Evolutionary conservation across 2,888 invertebrate species (phyloP).

Genomic region (Leptarthrus brevirostris): DNA sequence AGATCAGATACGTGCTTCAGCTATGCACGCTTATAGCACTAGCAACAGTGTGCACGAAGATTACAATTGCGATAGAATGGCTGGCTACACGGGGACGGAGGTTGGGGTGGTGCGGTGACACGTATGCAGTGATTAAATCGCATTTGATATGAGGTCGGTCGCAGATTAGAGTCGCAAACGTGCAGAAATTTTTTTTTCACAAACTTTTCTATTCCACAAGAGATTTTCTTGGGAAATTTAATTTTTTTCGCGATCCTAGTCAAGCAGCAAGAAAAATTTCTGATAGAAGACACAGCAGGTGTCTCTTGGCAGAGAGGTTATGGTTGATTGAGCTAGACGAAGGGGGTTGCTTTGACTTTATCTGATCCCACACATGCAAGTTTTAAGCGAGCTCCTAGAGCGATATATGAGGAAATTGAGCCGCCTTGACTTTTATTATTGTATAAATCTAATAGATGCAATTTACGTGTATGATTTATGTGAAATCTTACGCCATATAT

Average conservation of each 20-base stretch:
- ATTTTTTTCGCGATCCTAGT: not conserved
- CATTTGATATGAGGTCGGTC: conserved; percentile 28
- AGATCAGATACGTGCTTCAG: not conserved
- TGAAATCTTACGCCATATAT: conserved; percentile 37
- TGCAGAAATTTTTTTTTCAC: conserved; percentile 3
- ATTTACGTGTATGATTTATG: conserved; percentile 45
- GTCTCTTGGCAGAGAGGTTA: conserved; percentile 11
- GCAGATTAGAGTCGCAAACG: conserved; percentile 20
- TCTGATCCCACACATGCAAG: not conserved
- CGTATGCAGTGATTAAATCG: conserved; percentile 27
- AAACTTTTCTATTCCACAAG: not conserved
- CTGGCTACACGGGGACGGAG: not conserved
- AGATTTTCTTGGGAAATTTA: conserved; percentile 10
- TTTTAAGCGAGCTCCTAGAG: conserved; percentile 18
- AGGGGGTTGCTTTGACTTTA: not conserved
- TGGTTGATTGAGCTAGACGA: conserved; percentile 5
- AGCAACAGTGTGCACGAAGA: not conserved
- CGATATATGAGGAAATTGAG: conserved; percentile 32
- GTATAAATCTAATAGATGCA: conserved; percentile 39
- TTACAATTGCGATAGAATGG: not conserved
- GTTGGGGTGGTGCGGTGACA: not conserved
- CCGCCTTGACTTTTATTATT: conserved; percentile 36
- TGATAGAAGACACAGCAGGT: conserved; percentile 19
- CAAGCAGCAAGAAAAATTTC: not conserved
- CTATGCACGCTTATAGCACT: not conserved